Percentiles rank a stretch among this genome's conserved stretches.
phyloP scores from a whole-genome alignment of 1,140 invertebrate species.

The Drosophila yakuba region DNA sequence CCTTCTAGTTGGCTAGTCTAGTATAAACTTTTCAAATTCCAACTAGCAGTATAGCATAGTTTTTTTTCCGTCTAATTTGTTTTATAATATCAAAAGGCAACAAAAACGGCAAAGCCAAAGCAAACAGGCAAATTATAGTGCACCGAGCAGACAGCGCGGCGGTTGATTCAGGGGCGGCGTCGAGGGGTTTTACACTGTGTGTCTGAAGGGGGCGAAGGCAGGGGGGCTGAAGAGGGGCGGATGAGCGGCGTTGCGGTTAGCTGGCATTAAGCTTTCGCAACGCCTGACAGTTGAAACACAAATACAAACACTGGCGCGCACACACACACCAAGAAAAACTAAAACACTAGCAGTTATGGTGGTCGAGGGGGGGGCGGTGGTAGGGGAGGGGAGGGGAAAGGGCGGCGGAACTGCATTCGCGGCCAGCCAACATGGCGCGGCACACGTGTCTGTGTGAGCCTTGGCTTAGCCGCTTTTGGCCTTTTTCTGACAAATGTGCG shows the following conservation, averaged over 20 bases:
- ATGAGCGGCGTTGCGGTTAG: constrained; percentile 59
- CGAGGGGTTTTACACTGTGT: not conserved
- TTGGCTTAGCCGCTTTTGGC: constrained; percentile 46
- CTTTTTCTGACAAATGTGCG: constrained; percentile 62
- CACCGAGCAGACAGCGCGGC: constrained; percentile 74
- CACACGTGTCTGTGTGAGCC: constrained; percentile 57
- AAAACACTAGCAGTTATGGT: no score
- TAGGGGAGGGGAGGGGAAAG: constrained; percentile 15
- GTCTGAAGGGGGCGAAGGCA: no score
- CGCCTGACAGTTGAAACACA: constrained; percentile 68
- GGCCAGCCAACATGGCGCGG: constrained; percentile 76
- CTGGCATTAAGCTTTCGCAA: constrained; percentile 72
- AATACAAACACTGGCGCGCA: constrained; percentile 12
- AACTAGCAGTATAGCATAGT: constrained; percentile 42
- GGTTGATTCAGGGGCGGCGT: constrained; percentile 48
- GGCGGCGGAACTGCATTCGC: constrained; percentile 53
- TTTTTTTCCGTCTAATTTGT: constrained; percentile 74
- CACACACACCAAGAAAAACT: not conserved
- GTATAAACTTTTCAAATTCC: constrained; percentile 62
- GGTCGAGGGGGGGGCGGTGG: not conserved
- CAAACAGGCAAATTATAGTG: constrained; percentile 74
- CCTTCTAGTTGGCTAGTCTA: not conserved
- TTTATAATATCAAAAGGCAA: constrained; percentile 74
- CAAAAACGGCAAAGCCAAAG: constrained; percentile 46
- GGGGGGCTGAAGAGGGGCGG: not conserved